Conservation (phyloP, 1,140 invertebrate genomes). For the Zaprionus vittiger region DNA sequence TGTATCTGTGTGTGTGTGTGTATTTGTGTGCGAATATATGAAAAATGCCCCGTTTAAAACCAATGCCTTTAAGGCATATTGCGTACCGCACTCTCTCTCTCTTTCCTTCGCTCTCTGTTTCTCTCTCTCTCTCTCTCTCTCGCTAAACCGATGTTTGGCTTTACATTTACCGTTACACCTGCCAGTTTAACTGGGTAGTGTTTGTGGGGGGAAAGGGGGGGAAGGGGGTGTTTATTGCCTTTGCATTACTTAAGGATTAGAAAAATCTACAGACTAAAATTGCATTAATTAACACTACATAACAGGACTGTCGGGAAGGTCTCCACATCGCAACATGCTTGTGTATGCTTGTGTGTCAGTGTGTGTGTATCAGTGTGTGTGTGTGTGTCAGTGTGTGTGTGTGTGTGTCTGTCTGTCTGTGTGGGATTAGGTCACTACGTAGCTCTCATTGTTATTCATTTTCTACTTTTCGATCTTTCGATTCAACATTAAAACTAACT, state of each 20-base stretch:
- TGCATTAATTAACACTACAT: slow-evolving; percentile 76
- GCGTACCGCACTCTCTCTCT: not conserved
- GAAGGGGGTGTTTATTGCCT: slow-evolving; percentile 13
- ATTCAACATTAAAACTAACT: slow-evolving; percentile 15
- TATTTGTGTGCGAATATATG: slow-evolving; percentile 21
- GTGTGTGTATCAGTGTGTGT: slow-evolving; percentile 10
- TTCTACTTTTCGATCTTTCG: slow-evolving; percentile 29
- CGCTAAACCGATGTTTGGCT: slow-evolving; percentile 58
- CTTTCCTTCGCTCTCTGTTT: not conserved
- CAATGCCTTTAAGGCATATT: slow-evolving; percentile 53
- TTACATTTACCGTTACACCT: slow-evolving; percentile 29
- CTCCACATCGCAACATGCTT: slow-evolving; percentile 9
- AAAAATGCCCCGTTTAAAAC: slow-evolving; percentile 59
- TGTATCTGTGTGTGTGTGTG: slow-evolving; percentile 28
- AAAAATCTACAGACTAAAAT: slow-evolving; percentile 70
- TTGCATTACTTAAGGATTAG: slow-evolving; percentile 13
- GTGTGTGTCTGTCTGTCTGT: slow-evolving; percentile 7
- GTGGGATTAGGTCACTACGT: slow-evolving; percentile 79
- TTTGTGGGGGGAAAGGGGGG: not conserved
- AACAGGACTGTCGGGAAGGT: slow-evolving; percentile 65
- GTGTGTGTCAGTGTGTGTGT: slow-evolving; percentile 7
- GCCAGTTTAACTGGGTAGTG: slow-evolving; percentile 72
- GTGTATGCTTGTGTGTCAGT: slow-evolving; percentile 5
- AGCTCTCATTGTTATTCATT: slow-evolving; percentile 63
- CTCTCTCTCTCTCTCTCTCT: not conserved